Conservation (phyloP, 2,113 vertebrate genomes). For the Nothobranchius furzeri region DNA sequence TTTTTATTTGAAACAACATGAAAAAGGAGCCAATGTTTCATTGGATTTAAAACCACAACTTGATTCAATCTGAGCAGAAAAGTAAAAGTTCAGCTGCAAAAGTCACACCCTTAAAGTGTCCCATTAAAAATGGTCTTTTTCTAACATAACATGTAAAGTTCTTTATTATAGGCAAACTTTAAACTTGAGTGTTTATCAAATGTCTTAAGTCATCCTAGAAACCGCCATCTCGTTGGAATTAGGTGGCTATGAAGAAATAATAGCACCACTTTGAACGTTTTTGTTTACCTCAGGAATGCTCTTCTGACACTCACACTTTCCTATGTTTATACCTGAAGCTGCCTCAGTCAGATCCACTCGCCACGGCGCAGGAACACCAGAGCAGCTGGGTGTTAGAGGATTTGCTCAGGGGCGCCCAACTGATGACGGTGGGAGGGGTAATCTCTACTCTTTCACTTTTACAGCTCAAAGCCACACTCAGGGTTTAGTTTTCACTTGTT, state of each 20-base stretch:
- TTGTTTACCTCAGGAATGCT: not conserved
- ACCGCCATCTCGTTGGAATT: not conserved
- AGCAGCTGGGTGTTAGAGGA: conserved; percentile 4
- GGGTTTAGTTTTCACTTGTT: not conserved
- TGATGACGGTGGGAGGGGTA: not conserved
- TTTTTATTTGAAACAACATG: too few relatives aligned
- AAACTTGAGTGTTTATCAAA: too few relatives aligned
- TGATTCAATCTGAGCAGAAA: too few relatives aligned
- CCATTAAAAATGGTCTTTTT: too few relatives aligned
- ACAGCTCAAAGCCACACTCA: too few relatives aligned
- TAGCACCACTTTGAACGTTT: conserved; percentile 2
- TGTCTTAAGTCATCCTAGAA: too few relatives aligned
- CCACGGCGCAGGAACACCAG: not conserved
- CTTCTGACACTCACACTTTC: not conserved
- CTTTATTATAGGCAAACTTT: too few relatives aligned
- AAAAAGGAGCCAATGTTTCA: too few relatives aligned
- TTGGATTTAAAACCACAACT: too few relatives aligned
- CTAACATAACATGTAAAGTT: too few relatives aligned
- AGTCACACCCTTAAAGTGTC: too few relatives aligned
- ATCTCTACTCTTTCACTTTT: not conserved
- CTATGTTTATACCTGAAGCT: not conserved
- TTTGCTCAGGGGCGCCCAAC: conserved; percentile 4
- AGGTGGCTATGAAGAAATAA: conserved; percentile 4
- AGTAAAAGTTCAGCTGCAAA: too few relatives aligned
- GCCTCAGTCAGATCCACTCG: not conserved